Evolutionary conservation across 2,797 vertebrate species (phyloP).

Genomic region (Sebastes nivosus): DNA sequence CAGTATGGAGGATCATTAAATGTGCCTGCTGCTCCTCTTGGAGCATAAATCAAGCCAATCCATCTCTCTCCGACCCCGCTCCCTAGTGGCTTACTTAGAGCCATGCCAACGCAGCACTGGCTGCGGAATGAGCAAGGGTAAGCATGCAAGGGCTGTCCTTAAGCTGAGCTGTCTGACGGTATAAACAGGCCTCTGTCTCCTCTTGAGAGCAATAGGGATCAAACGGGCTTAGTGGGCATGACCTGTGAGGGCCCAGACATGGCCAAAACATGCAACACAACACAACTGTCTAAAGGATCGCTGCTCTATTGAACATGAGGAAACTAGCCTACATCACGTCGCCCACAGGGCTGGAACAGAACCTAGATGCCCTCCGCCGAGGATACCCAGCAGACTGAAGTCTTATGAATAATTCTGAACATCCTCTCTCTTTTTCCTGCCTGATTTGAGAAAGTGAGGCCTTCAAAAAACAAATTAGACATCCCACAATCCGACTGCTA

Average conservation of each 20-base stretch:
- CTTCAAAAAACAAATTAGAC: constrained; percentile 59
- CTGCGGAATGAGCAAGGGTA: constrained; percentile 72
- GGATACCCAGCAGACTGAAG: constrained; percentile 67
- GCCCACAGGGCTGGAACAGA: constrained; percentile 69
- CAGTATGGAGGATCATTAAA: constrained; percentile 74
- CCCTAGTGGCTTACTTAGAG: constrained; percentile 79
- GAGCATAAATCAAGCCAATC: constrained; percentile 83
- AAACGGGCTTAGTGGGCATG: constrained; percentile 80
- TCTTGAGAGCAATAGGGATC: constrained; percentile 82
- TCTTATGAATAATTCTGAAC: constrained; percentile 81
- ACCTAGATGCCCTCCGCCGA: constrained; percentile 70
- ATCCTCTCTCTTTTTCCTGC: constrained; percentile 45
- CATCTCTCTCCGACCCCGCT: constrained; percentile 70
- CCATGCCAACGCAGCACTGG: constrained; percentile 75
- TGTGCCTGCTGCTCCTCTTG: constrained; percentile 70
- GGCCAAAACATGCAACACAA: constrained; percentile 70
- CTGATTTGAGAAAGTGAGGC: constrained; percentile 53
- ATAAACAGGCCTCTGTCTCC: constrained; percentile 79
- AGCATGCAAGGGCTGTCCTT: constrained; percentile 74
- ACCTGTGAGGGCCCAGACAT: constrained; percentile 66
- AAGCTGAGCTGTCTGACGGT: constrained; percentile 69
- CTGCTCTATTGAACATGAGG: constrained; percentile 56
- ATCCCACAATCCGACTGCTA: constrained; percentile 38
- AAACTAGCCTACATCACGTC: constrained; percentile 62
- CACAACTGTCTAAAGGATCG: constrained; percentile 66